phyloP scores from a whole-genome alignment of 2,888 invertebrate genomes.

The Orthosia gracilis region DNA sequence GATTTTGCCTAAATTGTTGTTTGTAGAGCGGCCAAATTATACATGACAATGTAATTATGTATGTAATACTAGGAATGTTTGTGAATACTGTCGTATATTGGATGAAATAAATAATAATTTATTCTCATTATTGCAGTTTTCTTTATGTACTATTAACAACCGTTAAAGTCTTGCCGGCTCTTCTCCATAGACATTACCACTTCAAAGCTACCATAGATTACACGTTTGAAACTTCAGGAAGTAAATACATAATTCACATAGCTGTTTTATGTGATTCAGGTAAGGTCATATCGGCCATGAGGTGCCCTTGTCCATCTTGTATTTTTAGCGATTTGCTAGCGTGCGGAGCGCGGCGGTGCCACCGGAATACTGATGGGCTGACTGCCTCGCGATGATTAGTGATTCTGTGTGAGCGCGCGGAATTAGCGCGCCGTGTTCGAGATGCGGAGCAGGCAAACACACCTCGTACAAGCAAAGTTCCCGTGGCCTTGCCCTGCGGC shows the following conservation, averaged over 20 bases:
- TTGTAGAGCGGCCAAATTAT: constrained; percentile 5
- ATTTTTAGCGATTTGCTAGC: constrained; percentile 89
- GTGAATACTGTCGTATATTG: background rate
- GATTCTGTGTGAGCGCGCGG: constrained; percentile 86
- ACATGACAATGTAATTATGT: constrained; percentile 10
- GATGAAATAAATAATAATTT: constrained; percentile 34
- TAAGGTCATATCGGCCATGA: constrained; percentile 85
- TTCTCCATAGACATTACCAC: background rate
- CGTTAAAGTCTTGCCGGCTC: background rate
- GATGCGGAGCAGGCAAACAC: constrained; percentile 76
- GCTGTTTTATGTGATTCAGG: constrained; percentile 83
- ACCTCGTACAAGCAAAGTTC: constrained; percentile 56
- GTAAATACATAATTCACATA: constrained; percentile 74
- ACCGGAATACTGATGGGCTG: constrained; percentile 85
- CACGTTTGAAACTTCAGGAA: constrained; percentile 71
- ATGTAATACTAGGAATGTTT: background rate
- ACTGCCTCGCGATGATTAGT: constrained; percentile 78
- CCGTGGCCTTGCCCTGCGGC: constrained; percentile 59
- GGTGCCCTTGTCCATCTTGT: constrained; percentile 84
- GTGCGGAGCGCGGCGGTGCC: constrained; percentile 72
- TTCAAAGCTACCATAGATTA: background rate
- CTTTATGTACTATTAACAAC: background rate
- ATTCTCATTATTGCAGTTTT: background rate
- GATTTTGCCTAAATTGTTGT: background rate
- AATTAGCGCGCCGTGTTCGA: constrained; percentile 87